Base-by-base conservation (phyloP, 2,113 vertebrate species). In the Clarias batrachus region DNA sequence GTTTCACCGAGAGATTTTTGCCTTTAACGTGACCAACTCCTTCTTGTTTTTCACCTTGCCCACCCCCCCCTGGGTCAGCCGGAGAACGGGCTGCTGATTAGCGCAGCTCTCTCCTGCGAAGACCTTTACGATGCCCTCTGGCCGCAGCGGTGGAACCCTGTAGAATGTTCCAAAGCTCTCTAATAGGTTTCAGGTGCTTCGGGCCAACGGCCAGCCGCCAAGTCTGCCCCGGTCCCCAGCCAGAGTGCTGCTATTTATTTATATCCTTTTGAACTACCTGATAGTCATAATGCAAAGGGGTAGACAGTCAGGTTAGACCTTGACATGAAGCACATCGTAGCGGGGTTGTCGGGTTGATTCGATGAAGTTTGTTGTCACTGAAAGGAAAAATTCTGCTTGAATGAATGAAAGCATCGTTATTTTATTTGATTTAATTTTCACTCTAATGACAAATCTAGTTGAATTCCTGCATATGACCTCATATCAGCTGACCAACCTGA, bases 181-280 rank as follows among this genome's bases (percentile, higher is more conserved):
- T 96, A 95, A 95, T 95, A 94, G 92, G 94, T 94, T 96, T 94
- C 94, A 95, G 94, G 94, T 95, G 94, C 93, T 94, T 91, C 87
- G 89, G 93, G 94, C 92, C 92, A 92, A 90, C 76, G 84, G 92
- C 93, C 93, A 93, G 92, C 84, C 88, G 91, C 91, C 91, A 87
- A 52, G 90, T 87, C 90, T 90, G 84, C 88, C 91, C 89, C 85
- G 73, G 83, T 85, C 89, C 92, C 90, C 89, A 90, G 85, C 90
- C 88, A 86, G 90, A 90, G 86, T 87, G 65, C 87, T 83, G 52
- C 83, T 87, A 88, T 92, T 93, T 93, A 89, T 76, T 81, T 71
- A 78, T 90, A 80, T 62, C 78, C 57, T 81, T 27, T 7, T 62
- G 78, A 62, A 81, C 57, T 41, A 87, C 89, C 78, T 84, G 88